Base-by-base conservation (phyloP, 2,113 vertebrate species). In the Triplophysa rosa region DNA sequence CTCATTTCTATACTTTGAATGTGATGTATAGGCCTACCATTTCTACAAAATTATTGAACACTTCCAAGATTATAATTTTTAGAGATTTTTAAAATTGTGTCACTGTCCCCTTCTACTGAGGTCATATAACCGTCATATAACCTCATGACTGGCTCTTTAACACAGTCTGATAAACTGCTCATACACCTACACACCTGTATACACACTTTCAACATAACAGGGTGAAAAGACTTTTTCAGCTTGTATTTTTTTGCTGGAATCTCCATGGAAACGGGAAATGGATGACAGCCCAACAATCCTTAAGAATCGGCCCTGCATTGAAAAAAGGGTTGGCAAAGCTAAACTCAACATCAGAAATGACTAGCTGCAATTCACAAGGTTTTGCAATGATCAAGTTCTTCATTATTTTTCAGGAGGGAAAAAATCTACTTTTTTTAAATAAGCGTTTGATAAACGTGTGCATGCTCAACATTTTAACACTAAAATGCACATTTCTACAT, bases 251-350 rank as follows among this genome's bases (percentile, higher is more conserved):
- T 42, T 42, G 24, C 23, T 67, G 42, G 33, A 4, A 81, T 85
- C 74, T 37, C 84, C 63, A 80, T 77, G 64, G 84, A 47, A 83
- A 83, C 80, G 14, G 63, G 24, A 70, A 71, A 21, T 64, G 67
- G 42, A 56, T 37, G 14, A 69, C 58, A 2, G 42, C 63, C 52
- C 47, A 12, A 49, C 54, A 81, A 73, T 84, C 82, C 24, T 64
- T 79, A 24, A 47, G 47, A 77, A 45, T 59, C n/a, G 40, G 47
- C 13, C 29, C 33, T 23, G n/a, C 49, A 62, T 10, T 26, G 64
- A 49, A 77, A 80, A 8, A 65, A 14, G 21, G 4, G 12, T 56
- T 21, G n/a, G 67, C 16, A 17, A 67, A 56, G 11, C 40, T 66
- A 47, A 42, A 47, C 19, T 42, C 69, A 8, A 40, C 54, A 37